These are phyloP conservation scores for Elmis aenea DNA, from an alignment of 2,888 invertebrate species.

Conservation along the genomic window DNA sequence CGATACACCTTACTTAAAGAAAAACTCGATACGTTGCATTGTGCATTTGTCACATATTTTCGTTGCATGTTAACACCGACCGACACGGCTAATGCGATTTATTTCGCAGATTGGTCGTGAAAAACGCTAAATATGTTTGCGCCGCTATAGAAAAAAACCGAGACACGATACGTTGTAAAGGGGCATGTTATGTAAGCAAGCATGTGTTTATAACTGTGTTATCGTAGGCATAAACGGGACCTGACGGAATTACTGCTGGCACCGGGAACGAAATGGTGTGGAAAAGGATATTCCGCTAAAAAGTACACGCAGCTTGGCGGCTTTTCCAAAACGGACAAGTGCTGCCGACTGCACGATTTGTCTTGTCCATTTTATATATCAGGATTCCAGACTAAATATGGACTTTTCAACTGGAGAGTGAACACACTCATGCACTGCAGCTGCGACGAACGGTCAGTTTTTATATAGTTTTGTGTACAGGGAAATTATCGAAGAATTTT, in stretches of 20 bases:
- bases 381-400: conserved; percentile 77
- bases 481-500: too few species aligned
- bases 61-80: too few species aligned
- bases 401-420: conserved; percentile 82
- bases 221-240: conserved; percentile 48
- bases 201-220: too few species aligned
- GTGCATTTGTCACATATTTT: too few species aligned
- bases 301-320: conserved; percentile 80
- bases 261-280: conserved; percentile 93
- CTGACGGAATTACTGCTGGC: conserved; percentile 68
- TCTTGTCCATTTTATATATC: conserved; percentile 81
- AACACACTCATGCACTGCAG: conserved; percentile 89
- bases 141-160: too few species aligned
- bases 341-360: conserved; percentile 83
- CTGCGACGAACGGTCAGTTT: conserved; percentile 82
- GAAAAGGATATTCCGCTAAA: conserved; percentile 76
- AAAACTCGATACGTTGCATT: too few species aligned
- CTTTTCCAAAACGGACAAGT: conserved; percentile 77
- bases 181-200: too few species aligned
- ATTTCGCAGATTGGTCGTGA: too few species aligned
- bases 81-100: too few species aligned
- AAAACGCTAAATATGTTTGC: too few species aligned
- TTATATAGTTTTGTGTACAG: conserved; percentile 1
- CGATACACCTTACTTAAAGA: too few species aligned
- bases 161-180: too few species aligned